Evolutionary conservation across 2,113 vertebrate genomes (phyloP).

Genomic region (Apistogramma diplotaenia): DNA sequence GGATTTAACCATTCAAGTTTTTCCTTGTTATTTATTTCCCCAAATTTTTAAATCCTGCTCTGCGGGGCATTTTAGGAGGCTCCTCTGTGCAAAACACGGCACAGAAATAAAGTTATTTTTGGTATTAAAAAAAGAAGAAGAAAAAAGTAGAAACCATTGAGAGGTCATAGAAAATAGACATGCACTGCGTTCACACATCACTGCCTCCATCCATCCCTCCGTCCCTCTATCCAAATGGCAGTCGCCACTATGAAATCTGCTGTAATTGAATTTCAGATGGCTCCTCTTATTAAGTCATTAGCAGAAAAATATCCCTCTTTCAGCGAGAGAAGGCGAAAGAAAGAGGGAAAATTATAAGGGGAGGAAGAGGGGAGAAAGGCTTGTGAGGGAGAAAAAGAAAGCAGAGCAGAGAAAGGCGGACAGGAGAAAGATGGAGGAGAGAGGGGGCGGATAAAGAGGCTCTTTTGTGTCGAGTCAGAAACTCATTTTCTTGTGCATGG

Average conservation of each 20-base stretch:
- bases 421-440: constrained; percentile 7
- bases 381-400: constrained; percentile 23
- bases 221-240: constrained; percentile 40
- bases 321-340: constrained; percentile 31
- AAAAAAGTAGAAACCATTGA: constrained; percentile 18
- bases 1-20: not conserved
- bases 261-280: constrained; percentile 79
- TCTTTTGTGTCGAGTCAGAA: constrained; percentile 98
- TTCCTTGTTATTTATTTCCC: not conserved
- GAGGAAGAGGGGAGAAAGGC: constrained; percentile 23
- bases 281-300: constrained; percentile 69
- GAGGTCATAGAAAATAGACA: constrained; percentile 38
- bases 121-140: not conserved
- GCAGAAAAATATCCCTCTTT: constrained; percentile 58
- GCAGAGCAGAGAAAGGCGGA: constrained; percentile 27
- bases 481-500: constrained; percentile 94
- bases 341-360: constrained; percentile 49
- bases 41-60: not conserved
- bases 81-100: not conserved
- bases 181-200: not conserved
- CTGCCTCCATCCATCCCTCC: constrained; percentile 12
- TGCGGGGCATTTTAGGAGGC: not conserved
- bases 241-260: constrained; percentile 58
- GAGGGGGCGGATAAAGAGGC: constrained; percentile 82
- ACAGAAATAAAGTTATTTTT: constrained; percentile 5